Conservation (phyloP, 2,113 vertebrate species). For the Channa maculata region DNA sequence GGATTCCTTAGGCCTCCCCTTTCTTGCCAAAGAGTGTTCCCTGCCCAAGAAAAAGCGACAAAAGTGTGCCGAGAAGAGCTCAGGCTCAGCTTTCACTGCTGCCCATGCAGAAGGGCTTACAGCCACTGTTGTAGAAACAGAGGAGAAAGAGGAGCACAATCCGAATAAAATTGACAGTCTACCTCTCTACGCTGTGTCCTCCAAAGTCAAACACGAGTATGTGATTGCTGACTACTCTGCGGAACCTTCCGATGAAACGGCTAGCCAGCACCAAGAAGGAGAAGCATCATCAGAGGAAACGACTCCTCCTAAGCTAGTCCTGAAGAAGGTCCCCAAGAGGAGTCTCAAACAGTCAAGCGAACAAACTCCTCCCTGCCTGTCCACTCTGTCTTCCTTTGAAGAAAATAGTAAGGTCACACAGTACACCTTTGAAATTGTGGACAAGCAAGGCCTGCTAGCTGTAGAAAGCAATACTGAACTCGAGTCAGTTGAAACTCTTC, state of each 20-base stretch:
- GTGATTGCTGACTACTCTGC: conserved; percentile 94
- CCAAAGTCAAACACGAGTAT: conserved; percentile 98
- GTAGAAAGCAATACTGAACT: conserved; percentile 88
- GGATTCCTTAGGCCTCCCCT: conserved; percentile 85
- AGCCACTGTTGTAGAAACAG: conserved; percentile 55
- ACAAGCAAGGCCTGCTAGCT: conserved; percentile 92
- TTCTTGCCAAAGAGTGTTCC: conserved; percentile 89
- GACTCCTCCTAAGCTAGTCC: conserved; percentile 91
- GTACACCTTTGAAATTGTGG: conserved; percentile 95
- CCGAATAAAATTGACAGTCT: conserved; percentile 89
- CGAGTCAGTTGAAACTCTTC: conserved; percentile 91
- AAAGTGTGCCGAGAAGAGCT: conserved; percentile 89
- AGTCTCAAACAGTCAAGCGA: conserved; percentile 87
- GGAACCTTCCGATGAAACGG: conserved; percentile 90
- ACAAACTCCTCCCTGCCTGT: conserved; percentile 88
- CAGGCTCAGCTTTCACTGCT: conserved; percentile 19
- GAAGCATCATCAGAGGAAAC: conserved; percentile 88
- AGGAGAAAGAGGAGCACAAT: conserved; percentile 88
- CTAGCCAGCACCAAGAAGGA: conserved; percentile 81
- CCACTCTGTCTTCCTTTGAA: conserved; percentile 90
- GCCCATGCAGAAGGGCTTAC: conserved; percentile 70
- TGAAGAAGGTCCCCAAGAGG: conserved; percentile 95
- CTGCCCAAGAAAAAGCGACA: conserved; percentile 97
- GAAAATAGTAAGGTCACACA: conserved; percentile 92
- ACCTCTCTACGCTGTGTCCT: conserved; percentile 89